Base-by-base conservation (phyloP, 35 echinoderm and acorn worm species). In the Heliocidaris erythrogramma region DNA sequence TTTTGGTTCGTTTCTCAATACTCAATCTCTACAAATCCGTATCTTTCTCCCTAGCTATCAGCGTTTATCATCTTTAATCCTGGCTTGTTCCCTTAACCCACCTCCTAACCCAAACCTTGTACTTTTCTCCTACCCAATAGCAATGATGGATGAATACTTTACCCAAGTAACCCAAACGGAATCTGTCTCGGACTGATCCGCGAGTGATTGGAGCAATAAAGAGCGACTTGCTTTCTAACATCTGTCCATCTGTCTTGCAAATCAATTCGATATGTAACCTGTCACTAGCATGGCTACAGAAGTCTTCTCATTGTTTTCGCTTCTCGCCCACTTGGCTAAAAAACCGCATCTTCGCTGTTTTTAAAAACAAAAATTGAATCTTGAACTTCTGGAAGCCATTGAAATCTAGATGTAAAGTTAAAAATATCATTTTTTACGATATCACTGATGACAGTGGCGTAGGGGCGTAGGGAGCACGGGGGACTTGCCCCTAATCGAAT, bases 261-360 rank as follows among this genome's bases (percentile, higher is more conserved):
- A 78, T 78, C 65, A 78, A 78, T 78, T 78, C 65, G 65, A 78
- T 78, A 78, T 78, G 65, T 78, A 78, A 78, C 65, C 65, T 78
- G 65, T 78, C 65, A 78, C 6, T 21, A 4, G 65, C 65, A n/a
- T 4, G 65, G 7, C 18, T 8, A 78, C 27, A 78, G 18, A 78
- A n/a, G 65, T 78, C 27, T 21, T 78, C 65, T 78, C 65, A 78
- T 14, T 12, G 59, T 60, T 60, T 14, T 18, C 59, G 12, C 59
- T 12, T 60, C 59, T 60, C 59, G 12, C 59, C 0, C 2, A 60
- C 12, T 60, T 12, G 59, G 59, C 59, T 12, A 1, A 42, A 42
- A 42, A 42, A 42, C 35, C 35, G 35, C 35, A 42, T 42, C 35
- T 42, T 42, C 35, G n/a, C 35, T 42, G 35, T 42, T 42, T 42